phyloP scores from a whole-genome alignment of 2,797 vertebrate genomes.

The Garrulus glandarius region DNA sequence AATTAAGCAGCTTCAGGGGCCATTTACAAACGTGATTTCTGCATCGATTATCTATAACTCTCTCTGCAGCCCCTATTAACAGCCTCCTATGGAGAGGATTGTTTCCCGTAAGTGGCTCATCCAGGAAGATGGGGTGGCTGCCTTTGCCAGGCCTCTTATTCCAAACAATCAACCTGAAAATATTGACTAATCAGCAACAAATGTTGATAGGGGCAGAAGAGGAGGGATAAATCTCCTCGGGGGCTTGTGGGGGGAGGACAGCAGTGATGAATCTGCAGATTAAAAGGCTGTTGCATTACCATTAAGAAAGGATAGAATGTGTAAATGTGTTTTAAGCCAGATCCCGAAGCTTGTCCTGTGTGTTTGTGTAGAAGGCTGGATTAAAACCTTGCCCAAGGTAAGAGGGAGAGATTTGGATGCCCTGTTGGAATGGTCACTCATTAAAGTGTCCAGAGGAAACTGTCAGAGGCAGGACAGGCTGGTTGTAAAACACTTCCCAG shows the following conservation, averaged over 20 bases:
- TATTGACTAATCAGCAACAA: not conserved
- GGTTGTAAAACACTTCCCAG: not conserved
- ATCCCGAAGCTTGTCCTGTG: not conserved
- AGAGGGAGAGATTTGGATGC: not conserved
- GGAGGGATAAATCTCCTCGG: not conserved
- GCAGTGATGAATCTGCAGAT: conserved; percentile 6
- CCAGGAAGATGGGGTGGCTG: not conserved
- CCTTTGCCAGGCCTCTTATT: not conserved
- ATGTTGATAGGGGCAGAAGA: not conserved
- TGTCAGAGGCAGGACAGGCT: not conserved
- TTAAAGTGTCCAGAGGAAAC: not conserved
- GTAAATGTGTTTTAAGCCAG: too few species aligned
- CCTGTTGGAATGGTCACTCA: not conserved
- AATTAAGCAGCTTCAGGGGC: conserved; percentile 56
- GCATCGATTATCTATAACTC: conserved; percentile 52
- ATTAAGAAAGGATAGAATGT: not conserved
- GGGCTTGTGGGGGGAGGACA: not conserved
- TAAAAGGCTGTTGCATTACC: not conserved
- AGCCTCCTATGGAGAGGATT: not conserved
- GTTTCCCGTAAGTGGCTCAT: conserved; percentile 14
- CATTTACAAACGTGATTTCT: conserved; percentile 43
- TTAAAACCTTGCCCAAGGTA: not conserved
- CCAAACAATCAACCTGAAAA: not conserved
- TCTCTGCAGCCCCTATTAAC: conserved; percentile 3
- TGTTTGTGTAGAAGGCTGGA: not conserved